Base-by-base conservation (phyloP, 2,797 vertebrate species). In the Acrocephalus scirpaceus region DNA sequence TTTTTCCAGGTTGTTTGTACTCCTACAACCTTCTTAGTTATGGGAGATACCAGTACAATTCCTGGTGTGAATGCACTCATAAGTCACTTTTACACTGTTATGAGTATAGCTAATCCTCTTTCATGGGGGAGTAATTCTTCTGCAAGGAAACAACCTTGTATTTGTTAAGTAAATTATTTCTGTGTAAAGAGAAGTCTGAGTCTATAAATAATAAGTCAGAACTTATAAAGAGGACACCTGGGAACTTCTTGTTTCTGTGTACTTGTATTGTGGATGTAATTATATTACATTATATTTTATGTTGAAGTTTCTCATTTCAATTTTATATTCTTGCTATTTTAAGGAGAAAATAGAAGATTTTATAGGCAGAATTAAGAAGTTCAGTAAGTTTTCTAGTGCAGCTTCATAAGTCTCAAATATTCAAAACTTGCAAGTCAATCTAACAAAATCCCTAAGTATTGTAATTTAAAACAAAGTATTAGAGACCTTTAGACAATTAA, bases 121-220 rank as follows among this genome's bases (percentile, higher is more conserved):
- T 94, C 88, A 89, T 92, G 95, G 71, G 23, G 82, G 60, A 51
- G 81, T 94, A 97, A 92, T 50, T 91, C 71, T 82, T 30, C 86
- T 76, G 57, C 90, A 74, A 74, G 86, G 54, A 67, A 94, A 60
- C 61, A 76, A 86, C 60, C 42, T 93, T 70, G 74, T 95, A 74
- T 93, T 92, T 96, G 76, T 95, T 93, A 90, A 95, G 87, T 90
- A 92, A 96, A 87, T 93, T 93, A 93, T 79, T 95, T 92, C 83
- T 94, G 67, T 88, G 86, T 58, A 85, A 84, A 79, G 70, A 84
- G 62, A 81, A 75, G 40, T 47, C 36, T 6, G 36, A 70, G 83
- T 79, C 62, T 81, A 56, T 93, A 81, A 93, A 88, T 81, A 88
- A 67, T 73, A 85, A 94, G 57, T 71, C 47, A 71, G 57, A 94